Percentiles rank a stretch among this genome's conserved stretches.
These are phyloP conservation scores for Trogon melanurus DNA, from an alignment of 2,113 vertebrate genomes.

Conservation along the genomic window DNA sequence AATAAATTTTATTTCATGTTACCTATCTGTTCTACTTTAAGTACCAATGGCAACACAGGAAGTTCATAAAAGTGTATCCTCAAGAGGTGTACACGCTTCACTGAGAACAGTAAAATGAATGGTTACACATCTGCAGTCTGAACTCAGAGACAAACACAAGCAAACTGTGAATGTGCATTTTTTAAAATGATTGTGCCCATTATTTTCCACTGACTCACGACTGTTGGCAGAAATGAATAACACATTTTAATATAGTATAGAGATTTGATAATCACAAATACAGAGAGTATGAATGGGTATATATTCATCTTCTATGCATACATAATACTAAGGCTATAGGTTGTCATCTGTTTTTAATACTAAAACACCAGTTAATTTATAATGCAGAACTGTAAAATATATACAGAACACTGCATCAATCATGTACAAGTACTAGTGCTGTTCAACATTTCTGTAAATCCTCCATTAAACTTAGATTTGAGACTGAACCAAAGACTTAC, in stretches of 20 bases:
- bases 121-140: slow-evolving; percentile 35
- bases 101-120: slow-evolving; percentile 35
- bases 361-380: slow-evolving; percentile 60
- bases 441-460: slow-evolving; percentile 62
- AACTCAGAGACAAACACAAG: slow-evolving; percentile 25
- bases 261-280: slow-evolving; percentile 10
- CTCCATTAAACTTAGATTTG: slow-evolving; percentile 59
- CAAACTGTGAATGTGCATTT: slow-evolving; percentile 19
- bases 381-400: slow-evolving; percentile 44
- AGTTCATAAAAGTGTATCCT: slow-evolving; percentile 37
- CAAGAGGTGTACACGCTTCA: not conserved
- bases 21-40: slow-evolving; percentile 21
- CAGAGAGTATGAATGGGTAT: not conserved
- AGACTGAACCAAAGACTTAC: slow-evolving; percentile 45
- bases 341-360: slow-evolving; percentile 72
- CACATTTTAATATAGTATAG: slow-evolving; percentile 14
- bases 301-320: slow-evolving; percentile 11
- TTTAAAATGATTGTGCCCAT: slow-evolving; percentile 19
- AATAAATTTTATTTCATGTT: not conserved
- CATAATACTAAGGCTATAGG: slow-evolving; percentile 4
- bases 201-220: slow-evolving; percentile 37
- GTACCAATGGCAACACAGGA: not conserved
- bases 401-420: slow-evolving; percentile 57
- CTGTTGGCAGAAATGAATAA: slow-evolving; percentile 43
- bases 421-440: slow-evolving; percentile 38